Evolutionary conservation across 2,888 invertebrate species (phyloP).

Genomic region (Athetis lepigone): DNA sequence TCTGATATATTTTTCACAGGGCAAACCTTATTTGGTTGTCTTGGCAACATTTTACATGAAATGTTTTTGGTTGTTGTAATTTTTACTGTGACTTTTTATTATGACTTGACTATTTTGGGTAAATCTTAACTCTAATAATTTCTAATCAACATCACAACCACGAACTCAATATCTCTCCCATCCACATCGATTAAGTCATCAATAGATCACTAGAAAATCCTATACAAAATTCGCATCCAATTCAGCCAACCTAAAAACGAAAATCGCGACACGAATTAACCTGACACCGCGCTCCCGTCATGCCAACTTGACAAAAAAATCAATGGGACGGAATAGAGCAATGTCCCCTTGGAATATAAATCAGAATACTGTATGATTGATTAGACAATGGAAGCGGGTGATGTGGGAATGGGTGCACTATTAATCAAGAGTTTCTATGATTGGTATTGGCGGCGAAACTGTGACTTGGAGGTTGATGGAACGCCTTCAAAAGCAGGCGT

Average conservation of each 20-base stretch:
- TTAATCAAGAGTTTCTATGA: slow-evolving; percentile 53
- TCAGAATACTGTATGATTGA: slow-evolving; percentile 52
- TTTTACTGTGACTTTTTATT: too few species aligned
- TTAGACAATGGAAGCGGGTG: slow-evolving; percentile 25
- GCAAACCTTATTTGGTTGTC: too few species aligned
- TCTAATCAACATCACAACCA: slow-evolving; percentile 15
- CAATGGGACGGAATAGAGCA: slow-evolving; percentile 46
- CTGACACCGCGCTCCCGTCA: slow-evolving; percentile 52
- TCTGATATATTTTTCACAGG: too few species aligned
- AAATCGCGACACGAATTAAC: slow-evolving; percentile 46
- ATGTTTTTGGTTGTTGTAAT: too few species aligned
- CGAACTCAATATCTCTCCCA: slow-evolving; percentile 14
- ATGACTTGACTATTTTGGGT: too few species aligned
- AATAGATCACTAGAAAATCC: slow-evolving; percentile 40
- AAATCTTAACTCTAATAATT: not conserved
- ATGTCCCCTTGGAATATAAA: slow-evolving; percentile 55
- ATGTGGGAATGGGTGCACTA: slow-evolving; percentile 55
- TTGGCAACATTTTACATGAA: too few species aligned
- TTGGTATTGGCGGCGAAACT: slow-evolving; percentile 20
- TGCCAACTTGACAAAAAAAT: slow-evolving; percentile 56
- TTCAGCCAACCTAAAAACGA: slow-evolving; percentile 48
- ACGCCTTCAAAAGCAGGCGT: slow-evolving; percentile 11
- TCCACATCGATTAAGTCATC: slow-evolving; percentile 30
- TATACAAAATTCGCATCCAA: slow-evolving; percentile 46
- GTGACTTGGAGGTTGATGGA: slow-evolving; percentile 25